Percentiles rank a stretch among this genome's conserved stretches.
phyloP scores from a whole-genome alignment of 2,113 vertebrate species.

The Bubalus kerabau region DNA sequence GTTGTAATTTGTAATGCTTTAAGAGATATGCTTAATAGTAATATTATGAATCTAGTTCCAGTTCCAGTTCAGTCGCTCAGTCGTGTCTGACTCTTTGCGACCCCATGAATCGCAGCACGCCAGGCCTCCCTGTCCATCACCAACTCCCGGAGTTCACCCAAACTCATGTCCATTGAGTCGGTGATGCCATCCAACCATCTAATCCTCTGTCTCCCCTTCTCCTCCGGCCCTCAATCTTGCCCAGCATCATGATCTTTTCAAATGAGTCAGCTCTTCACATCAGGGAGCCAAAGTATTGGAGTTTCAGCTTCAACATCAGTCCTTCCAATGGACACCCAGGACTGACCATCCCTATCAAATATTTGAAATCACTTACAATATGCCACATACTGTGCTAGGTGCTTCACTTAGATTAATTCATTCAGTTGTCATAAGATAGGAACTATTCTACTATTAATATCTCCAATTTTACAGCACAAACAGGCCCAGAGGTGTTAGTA shows the following conservation, averaged over 20 bases:
- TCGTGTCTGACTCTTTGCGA: accelerated
- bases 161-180: not conserved
- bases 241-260: not conserved
- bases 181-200: not conserved
- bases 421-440: not conserved
- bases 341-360: not conserved
- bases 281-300: not conserved
- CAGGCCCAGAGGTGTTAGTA: not conserved
- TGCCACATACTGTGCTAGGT: not conserved
- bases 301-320: not conserved
- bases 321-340: not conserved
- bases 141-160: not conserved
- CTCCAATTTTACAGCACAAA: not conserved
- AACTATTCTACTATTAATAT: not conserved
- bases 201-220: not conserved
- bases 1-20: not conserved
- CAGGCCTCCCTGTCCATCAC: not conserved
- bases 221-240: not conserved
- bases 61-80: not conserved
- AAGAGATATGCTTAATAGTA: not conserved
- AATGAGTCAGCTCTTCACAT: not conserved
- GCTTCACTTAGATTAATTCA: not conserved
- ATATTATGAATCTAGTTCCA: not conserved
- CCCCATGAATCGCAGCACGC: not conserved
- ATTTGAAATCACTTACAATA: not conserved